Evolutionary conservation across 2,888 invertebrate species (phyloP), one percentile per base, ranked within the genome.

Genomic region (Fissipunctia ypsillon): DNA sequence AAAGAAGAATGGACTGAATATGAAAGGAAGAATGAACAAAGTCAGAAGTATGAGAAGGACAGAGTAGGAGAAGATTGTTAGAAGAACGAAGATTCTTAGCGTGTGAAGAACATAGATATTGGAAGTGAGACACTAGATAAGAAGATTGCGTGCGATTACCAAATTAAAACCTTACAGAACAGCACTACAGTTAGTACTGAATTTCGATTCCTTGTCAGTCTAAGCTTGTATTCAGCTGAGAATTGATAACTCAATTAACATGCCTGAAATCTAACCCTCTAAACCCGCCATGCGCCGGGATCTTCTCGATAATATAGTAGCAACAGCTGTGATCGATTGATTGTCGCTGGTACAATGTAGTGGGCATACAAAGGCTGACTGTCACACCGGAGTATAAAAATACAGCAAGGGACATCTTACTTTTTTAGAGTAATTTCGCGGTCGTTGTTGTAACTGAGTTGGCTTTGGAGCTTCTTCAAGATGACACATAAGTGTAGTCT

Each of bases 291-390:
- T 22, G 54, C 19, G 31, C 52, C 41, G 50, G 65, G 63, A 70
- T 77, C 71, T 68, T 28, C 70, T 48, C 48, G 64, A 77, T 82
- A 77, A 82, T 82, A 77, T 82, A 82, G 72, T 78, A 78, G 78
- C 59, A 78, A 68, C 67, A 65, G 64, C 78, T 65, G 77, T 80
- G 80, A 83, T 73, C 52, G 78, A 80, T 78, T 80, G 75, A 80
- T 70, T 76, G 74, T 65, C 72, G 52, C 43, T 65, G 41, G 68
- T 35, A 52, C 81, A 63, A 70, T 76, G 73, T 68, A 73, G 52
- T 56, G 64, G 70, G 65, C 57, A 50, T 80, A 69, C 12, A 16
- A 10, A 41, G 68, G 59, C 65, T 43, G 50, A 12, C 56, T 61
- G 0, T 85, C 45, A 84, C 84, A 84, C 86, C 61, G 68, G 0